phyloP scores from a whole-genome alignment of 1,140 invertebrate species.

The Arion vulgaris region DNA sequence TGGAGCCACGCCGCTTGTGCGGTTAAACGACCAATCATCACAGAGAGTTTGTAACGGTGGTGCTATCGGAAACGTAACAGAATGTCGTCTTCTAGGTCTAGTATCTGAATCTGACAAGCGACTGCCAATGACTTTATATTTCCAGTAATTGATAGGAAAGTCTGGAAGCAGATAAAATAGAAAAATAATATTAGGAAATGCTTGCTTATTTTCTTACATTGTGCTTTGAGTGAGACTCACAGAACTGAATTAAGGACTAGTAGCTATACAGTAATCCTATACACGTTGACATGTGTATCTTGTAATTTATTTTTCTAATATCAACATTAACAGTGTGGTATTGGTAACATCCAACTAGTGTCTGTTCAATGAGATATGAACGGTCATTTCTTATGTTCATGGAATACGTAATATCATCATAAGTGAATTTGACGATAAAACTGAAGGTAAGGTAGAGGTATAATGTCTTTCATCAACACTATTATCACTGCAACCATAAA shows the following conservation, averaged over 20 bases:
- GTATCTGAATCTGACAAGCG: not conserved
- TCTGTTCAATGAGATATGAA: not conserved
- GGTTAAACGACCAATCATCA: conserved; percentile 1
- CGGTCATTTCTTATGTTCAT: not conserved
- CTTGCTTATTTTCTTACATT: not conserved
- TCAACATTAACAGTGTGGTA: no score
- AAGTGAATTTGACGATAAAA: not conserved
- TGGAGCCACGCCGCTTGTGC: not conserved
- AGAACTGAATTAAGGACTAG: no score
- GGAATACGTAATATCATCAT: not conserved
- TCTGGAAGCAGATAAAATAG: not conserved
- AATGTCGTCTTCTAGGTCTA: not conserved
- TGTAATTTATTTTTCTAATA: no score
- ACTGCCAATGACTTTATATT: not conserved
- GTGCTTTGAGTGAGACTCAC: no score
- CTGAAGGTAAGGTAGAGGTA: not conserved
- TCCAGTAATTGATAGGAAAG: not conserved
- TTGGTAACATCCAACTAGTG: no score
- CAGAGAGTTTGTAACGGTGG: not conserved
- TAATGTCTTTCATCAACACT: no score
- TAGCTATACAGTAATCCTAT: no score
- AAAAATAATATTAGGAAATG: not conserved
- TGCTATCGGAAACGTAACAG: not conserved
- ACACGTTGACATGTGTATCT: no score
- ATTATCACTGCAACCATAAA: no score